Conservation (phyloP, 1,140 invertebrate genomes). For the Papilio polytes region DNA sequence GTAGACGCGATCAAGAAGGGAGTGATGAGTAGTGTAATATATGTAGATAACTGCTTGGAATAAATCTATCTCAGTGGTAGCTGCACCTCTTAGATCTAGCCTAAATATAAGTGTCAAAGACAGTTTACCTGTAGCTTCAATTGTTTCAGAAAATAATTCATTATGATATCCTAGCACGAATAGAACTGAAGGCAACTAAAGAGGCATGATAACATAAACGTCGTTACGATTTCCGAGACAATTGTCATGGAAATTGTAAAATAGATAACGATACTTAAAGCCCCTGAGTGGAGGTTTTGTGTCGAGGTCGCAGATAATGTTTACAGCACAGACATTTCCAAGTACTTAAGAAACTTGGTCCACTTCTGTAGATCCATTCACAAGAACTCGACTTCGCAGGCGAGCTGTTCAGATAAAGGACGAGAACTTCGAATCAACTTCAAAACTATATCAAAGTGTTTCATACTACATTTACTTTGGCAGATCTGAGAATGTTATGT, state of each 20-base stretch:
- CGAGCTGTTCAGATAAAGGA: slow-evolving; percentile 3
- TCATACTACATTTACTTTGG: background rate
- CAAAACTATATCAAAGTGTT: slow-evolving; percentile 22
- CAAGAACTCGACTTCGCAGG: slow-evolving; percentile 8
- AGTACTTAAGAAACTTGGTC: slow-evolving; percentile 25
- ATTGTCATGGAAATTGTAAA: slow-evolving; percentile 26
- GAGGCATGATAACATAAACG: background rate
- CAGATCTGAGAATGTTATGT: background rate
- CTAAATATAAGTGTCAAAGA: background rate
- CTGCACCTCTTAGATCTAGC: too few relatives aligned
- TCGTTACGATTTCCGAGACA: slow-evolving; percentile 7
- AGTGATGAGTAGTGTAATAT: too few relatives aligned
- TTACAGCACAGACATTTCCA: slow-evolving; percentile 22
- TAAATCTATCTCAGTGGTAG: too few relatives aligned
- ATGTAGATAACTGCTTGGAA: too few relatives aligned
- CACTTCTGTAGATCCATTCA: slow-evolving; percentile 19
- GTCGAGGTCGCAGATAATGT: slow-evolving; percentile 15
- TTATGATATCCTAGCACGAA: background rate
- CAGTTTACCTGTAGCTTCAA: background rate
- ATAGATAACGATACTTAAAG: slow-evolving; percentile 18
- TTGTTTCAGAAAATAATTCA: background rate
- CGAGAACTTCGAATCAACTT: slow-evolving; percentile 7
- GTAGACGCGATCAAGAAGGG: too few relatives aligned
- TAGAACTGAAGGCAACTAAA: background rate
- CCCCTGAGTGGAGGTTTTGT: background rate